Base-by-base conservation (phyloP, 2,797 vertebrate species). In the Molossus alvarezi region DNA sequence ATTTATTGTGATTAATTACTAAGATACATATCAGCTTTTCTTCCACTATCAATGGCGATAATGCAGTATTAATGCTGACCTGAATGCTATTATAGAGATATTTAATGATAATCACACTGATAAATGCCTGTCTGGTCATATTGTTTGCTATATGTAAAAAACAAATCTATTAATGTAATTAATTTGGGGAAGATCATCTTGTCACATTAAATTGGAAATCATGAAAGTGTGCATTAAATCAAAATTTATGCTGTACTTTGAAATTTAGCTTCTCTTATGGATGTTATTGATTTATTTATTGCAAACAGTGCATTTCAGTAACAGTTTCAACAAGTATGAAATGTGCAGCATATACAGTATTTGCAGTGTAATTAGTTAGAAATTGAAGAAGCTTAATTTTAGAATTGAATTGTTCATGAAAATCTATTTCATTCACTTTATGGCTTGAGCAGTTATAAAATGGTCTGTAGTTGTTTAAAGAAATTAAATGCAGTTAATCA, bases 281-380 rank as follows among this genome's bases (percentile, higher is more conserved):
- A 93, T 67, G 9, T 73, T 18, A 0, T 4, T 71, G 41, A 62
- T 75, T 82, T 3, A 1, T 95, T 96, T 77, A 95, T 81, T 92
- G 60, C 0, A 0, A 92, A 69, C 14, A 58, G 0, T 75, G 85
- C 60, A 60, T 96, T 97, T 97, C 29, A 79, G 20, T 79, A 90
- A 83, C 82, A 76, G 76, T 53, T 95, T 92, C 1, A 94, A 88
- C 25, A 11, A n/a, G 53, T 90, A 12, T 41, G 95, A 87, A 95
- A 94, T 33, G 90, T 95, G 90, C 86, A 94, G 20, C 7, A 13
- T 92, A 65, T 83, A 12, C 91, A 25, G 0, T 71, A 95, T 58
- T 89, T 55, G 51, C 33, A 95, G 92, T 45, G 65, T 94, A 97
- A 97, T 97, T 97, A 94, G 95, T 95, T 85, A 84, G 64, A 96